phyloP scores from a whole-genome alignment of 2,797 vertebrate species.

The Periophthalmus magnuspinnatus region DNA sequence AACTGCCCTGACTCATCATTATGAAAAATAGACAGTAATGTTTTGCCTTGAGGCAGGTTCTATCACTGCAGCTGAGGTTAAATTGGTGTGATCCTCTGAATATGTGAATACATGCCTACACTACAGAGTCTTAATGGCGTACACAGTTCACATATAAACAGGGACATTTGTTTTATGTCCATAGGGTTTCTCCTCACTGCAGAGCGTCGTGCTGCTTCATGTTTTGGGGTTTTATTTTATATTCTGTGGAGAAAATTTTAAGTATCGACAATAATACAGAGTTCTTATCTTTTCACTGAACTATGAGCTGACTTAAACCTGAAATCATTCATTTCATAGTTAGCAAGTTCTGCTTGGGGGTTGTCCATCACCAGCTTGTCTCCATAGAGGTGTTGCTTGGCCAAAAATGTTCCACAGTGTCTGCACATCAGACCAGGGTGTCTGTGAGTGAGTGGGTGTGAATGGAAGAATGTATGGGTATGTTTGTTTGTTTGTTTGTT shows the following conservation, averaged over 20 bases:
- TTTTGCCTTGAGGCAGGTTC: neutral
- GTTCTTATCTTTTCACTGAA: too few relatives aligned
- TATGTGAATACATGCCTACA: neutral
- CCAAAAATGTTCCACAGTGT: too few relatives aligned
- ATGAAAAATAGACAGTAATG: slow-evolving; percentile 2
- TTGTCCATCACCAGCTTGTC: too few relatives aligned
- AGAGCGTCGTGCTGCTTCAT: neutral
- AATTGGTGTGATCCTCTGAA: slow-evolving; percentile 6
- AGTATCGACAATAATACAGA: too few relatives aligned
- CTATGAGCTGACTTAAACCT: too few relatives aligned
- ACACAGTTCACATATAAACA: neutral
- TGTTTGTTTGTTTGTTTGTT: too few relatives aligned
- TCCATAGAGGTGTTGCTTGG: too few relatives aligned
- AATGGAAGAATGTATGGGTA: too few relatives aligned
- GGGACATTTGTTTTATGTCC: neutral
- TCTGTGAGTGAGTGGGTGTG: too few relatives aligned
- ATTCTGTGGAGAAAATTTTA: neutral
- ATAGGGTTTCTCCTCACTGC: neutral
- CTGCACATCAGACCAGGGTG: too few relatives aligned
- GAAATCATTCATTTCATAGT: too few relatives aligned
- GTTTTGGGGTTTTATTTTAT: neutral
- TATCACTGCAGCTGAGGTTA: neutral
- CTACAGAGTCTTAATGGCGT: neutral
- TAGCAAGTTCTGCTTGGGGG: too few relatives aligned
- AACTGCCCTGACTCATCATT: neutral